Evolutionary conservation across 2,888 invertebrate species (phyloP), one percentile per base, ranked within the genome.

Genomic region (Dicranocentrus wangi): DNA sequence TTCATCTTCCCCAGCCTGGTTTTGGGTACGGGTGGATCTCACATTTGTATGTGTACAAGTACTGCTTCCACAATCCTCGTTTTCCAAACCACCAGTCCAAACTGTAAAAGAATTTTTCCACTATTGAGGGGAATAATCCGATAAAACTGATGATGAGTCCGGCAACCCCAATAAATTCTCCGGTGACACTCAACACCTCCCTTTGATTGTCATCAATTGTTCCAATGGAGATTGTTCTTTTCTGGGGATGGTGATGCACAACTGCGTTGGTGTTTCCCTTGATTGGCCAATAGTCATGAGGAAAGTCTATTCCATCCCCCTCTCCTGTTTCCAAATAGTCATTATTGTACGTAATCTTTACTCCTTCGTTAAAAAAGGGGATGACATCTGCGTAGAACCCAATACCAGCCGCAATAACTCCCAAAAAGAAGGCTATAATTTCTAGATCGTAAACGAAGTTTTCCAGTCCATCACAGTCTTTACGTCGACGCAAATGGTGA

Each of bases 41-140:
- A 25, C 71, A 72, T 21, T 72, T 72, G 71, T 72, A 72, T 7
- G 71, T 72, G 60, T 72, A 72, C 71, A 72, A 21, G 21, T 72
- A 72, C 15, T 72, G 71, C 39, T 72, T 72, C 71, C 71, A 72
- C 42, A 72, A 25, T 17, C 71, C 71, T 10, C 71, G 2, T 17
- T 72, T 72, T 61, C 71, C 71, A 47, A 72, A 72, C 71, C 71
- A 72, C 60, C 61, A 72, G 47, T 72, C 71, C 13, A 72, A 47
- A 43, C 71, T 72, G 27, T 72, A 72, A 72, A 72, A 72, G 71
- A 72, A 72, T 19, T 72, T 72, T 28, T 72, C 71, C 1, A 72
- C 43, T 7, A 61, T n/a, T 3, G 17, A 21, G 8, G 71, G 71
- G 32, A 72, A 72, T 43, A 72, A 17, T n/a, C 15, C 61, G 10